phyloP scores from a whole-genome alignment of 2,113 vertebrate species.

The Odontesthes bonariensis region DNA sequence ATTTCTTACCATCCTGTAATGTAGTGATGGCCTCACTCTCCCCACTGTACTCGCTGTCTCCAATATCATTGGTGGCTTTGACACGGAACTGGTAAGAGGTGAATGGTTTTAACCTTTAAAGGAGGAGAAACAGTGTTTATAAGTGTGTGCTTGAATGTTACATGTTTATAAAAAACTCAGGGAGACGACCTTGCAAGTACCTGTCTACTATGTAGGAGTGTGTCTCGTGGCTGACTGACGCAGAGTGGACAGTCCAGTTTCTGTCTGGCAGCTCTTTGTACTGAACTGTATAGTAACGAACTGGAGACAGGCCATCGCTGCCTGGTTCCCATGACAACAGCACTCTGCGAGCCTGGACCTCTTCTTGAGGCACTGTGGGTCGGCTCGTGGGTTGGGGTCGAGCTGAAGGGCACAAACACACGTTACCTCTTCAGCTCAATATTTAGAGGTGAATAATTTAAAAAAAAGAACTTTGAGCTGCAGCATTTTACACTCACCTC shows the following conservation, averaged over 20 bases:
- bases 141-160: no score
- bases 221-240: constrained; percentile 88
- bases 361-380: constrained; percentile 84
- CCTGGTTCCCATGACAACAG: constrained; percentile 96
- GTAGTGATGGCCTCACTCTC: constrained; percentile 96
- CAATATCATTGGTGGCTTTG: constrained; percentile 97
- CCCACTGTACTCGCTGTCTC: constrained; percentile 96
- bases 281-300: constrained; percentile 96
- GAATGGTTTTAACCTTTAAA: constrained; percentile 93
- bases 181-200: constrained; percentile 70
- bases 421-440: constrained; percentile 25
- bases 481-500: constrained; percentile 82
- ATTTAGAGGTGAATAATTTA: constrained; percentile 19
- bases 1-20: constrained; percentile 92
- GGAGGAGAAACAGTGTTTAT: not conserved
- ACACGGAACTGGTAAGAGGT: constrained; percentile 97
- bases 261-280: constrained; percentile 90
- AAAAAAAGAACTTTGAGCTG: constrained; percentile 12
- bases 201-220: constrained; percentile 90
- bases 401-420: constrained; percentile 75
- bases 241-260: constrained; percentile 88
- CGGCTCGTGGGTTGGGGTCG: constrained; percentile 94
- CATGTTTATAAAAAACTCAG: not conserved
- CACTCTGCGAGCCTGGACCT: constrained; percentile 87
- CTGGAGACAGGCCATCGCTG: constrained; percentile 94